phyloP scores from a whole-genome alignment of 2,888 invertebrate genomes.

The Trichopoda pennipes region DNA sequence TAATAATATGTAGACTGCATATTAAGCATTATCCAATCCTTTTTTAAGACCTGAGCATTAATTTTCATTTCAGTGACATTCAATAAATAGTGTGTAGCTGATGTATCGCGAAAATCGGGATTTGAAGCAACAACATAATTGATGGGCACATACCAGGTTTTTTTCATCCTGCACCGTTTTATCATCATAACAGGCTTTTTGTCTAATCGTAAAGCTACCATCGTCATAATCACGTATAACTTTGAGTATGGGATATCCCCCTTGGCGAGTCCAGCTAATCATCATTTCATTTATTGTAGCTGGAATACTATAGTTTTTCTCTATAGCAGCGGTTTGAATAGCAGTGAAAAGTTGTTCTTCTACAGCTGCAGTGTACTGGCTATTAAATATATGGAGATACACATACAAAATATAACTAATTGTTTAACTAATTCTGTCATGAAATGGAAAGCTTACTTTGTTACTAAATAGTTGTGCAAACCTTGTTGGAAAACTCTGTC shows the following conservation, averaged over 20 bases:
- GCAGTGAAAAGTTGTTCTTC: not conserved
- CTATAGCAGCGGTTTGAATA: not conserved
- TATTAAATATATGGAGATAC: not conserved
- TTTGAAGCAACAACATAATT: slow-evolving; percentile 75
- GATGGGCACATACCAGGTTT: slow-evolving; percentile 77
- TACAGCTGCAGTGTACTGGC: not conserved
- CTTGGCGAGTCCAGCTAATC: not conserved
- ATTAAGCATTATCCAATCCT: slow-evolving; percentile 78
- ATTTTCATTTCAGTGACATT: slow-evolving; percentile 55
- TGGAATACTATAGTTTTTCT: not conserved
- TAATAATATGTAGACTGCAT: slow-evolving; percentile 81
- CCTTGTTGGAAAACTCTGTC: slow-evolving; percentile 75
- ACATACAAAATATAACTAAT: not conserved
- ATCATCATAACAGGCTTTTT: slow-evolving; percentile 77
- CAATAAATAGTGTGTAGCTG: slow-evolving; percentile 74
- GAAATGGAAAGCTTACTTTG: slow-evolving; percentile 75
- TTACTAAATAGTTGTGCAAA: slow-evolving; percentile 75
- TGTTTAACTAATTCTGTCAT: not conserved
- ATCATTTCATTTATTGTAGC: not conserved
- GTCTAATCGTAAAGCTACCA: slow-evolving; percentile 82
- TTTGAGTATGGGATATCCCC: not conserved
- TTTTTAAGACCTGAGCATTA: slow-evolving; percentile 47
- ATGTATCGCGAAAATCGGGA: slow-evolving; percentile 76
- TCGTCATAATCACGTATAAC: slow-evolving; percentile 81
- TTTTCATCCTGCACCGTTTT: slow-evolving; percentile 35